Percentiles rank a stretch among this genome's conserved stretches.
These are phyloP conservation scores for Hypselothyrea guttata DNA, from an alignment of 2,888 invertebrate species.

Conservation along the genomic window DNA sequence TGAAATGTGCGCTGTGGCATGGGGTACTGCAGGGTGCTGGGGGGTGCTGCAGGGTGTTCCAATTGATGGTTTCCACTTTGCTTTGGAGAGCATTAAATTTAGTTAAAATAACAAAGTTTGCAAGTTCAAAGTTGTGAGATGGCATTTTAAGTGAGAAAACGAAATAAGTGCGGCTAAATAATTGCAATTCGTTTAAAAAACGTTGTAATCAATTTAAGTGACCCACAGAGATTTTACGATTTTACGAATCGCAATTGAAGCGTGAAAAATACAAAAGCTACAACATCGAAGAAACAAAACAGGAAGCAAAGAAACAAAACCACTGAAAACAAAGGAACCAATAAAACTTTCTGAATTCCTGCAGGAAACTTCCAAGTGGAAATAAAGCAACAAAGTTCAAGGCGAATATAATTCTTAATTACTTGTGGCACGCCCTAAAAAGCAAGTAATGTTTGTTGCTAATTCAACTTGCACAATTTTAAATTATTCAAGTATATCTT, in stretches of 20 bases:
- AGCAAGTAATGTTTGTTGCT: no score
- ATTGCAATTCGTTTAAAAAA: conserved; percentile 31
- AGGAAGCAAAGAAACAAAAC: background rate
- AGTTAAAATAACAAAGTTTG: conserved; percentile 27
- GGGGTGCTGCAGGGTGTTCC: background rate
- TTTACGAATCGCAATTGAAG: background rate
- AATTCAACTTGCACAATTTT: no score
- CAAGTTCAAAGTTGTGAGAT: conserved; percentile 32
- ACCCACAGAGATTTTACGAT: conserved; percentile 2
- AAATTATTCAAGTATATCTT: no score
- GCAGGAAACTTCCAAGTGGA: no score
- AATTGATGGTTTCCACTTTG: conserved; percentile 14
- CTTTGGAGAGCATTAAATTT: conserved; percentile 7
- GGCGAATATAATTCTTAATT: no score
- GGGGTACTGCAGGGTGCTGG: background rate
- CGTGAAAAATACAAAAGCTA: background rate
- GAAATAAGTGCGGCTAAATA: conserved; percentile 30
- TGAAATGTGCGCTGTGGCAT: conserved; percentile 18
- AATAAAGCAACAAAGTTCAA: no score
- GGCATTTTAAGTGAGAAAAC: conserved; percentile 22
- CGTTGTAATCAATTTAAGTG: conserved; percentile 43
- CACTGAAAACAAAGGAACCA: no score
- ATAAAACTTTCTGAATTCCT: no score
- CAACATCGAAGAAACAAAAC: background rate
- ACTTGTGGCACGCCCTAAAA: no score